A percentile compares a stretch with the other conserved stretches of the same genome.
Conservation (phyloP, 92 coral and sea anemone species). For the Metridium senile region DNA sequence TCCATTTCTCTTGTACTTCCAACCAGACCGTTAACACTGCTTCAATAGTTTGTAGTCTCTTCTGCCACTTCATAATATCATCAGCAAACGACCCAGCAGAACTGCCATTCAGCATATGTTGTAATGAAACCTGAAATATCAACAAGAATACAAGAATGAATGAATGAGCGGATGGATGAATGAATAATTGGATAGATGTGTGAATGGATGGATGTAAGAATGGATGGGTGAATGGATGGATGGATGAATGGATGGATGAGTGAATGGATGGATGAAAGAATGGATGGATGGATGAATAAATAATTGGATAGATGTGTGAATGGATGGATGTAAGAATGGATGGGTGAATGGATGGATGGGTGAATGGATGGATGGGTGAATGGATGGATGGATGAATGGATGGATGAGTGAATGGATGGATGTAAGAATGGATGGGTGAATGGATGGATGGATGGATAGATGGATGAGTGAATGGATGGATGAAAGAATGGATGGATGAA, state of each 20-base stretch:
- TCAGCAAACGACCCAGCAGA: slow-evolving; percentile 99
- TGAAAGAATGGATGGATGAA: too few relatives aligned
- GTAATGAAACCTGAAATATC: slow-evolving; percentile 78
- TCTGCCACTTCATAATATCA: slow-evolving; percentile 97
- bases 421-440: too few relatives aligned
- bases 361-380: neutral
- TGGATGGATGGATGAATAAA: neutral
- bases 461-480: too few relatives aligned
- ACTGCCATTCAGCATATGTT: slow-evolving; percentile 94
- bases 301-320: neutral
- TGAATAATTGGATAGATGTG: neutral
- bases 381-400: neutral
- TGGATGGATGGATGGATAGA: too few relatives aligned
- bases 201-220: neutral
- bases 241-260: neutral
- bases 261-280: neutral
- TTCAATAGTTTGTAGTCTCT: slow-evolving; percentile 92
- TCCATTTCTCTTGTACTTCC: slow-evolving; percentile 97
- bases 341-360: neutral
- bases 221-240: neutral
- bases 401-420: neutral
- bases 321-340: neutral
- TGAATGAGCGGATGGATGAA: neutral
- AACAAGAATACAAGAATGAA: neutral
- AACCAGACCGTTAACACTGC: slow-evolving; percentile 96